These are phyloP conservation scores for Pygoscelis adeliae DNA, from an alignment of 2,113 vertebrate species.

Conservation along the genomic window DNA sequence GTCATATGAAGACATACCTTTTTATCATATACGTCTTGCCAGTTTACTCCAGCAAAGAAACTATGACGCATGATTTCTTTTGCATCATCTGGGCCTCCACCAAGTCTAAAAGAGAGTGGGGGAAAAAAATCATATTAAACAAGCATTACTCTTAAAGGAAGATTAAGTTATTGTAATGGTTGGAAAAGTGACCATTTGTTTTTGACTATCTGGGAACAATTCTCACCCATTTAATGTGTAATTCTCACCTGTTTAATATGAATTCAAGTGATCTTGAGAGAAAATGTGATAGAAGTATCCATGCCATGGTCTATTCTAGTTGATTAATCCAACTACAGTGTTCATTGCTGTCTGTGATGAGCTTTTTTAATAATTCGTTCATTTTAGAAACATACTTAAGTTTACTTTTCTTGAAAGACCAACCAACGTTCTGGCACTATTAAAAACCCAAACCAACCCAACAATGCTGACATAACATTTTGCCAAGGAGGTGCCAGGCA, in stretches of 20 bases:
- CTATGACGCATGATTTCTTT: slow-evolving; percentile 98
- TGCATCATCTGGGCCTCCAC: slow-evolving; percentile 94
- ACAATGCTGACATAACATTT: slow-evolving; percentile 2
- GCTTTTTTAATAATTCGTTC: not conserved
- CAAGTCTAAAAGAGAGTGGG: slow-evolving; percentile 78
- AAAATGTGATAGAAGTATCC: not conserved
- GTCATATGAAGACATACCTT: slow-evolving; percentile 80
- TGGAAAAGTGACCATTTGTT: not conserved
- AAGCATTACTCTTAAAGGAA: not conserved
- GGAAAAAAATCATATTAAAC: not conserved
- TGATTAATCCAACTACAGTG: not conserved
- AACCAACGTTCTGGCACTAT: not conserved
- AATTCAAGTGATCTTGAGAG: not conserved
- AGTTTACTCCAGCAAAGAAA: slow-evolving; percentile 93
- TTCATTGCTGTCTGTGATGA: not conserved
- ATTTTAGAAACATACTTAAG: not conserved
- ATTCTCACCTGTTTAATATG: not conserved
- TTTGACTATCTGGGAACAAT: not conserved
- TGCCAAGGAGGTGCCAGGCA: not conserved
- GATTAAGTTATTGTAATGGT: not conserved
- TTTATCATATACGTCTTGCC: slow-evolving; percentile 98
- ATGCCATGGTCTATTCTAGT: not conserved
- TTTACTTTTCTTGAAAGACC: slow-evolving; percentile 4
- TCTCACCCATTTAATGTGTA: not conserved
- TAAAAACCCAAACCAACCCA: not conserved